Base-by-base conservation (phyloP, 2,797 vertebrate genomes). In the Aldrovandia affinis region DNA sequence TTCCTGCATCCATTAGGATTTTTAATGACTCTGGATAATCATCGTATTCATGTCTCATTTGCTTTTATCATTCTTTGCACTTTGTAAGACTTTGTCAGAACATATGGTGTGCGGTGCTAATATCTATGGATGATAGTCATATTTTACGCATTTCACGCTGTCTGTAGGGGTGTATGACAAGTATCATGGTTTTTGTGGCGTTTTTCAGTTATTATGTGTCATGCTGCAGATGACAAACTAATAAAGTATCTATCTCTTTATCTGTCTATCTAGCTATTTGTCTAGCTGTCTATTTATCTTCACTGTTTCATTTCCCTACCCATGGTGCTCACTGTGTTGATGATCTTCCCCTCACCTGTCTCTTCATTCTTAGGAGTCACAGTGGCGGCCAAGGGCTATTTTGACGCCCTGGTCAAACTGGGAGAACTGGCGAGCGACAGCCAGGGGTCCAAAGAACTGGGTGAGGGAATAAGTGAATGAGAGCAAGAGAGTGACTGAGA, bases 391-490 rank as follows among this genome's bases (percentile, higher is more conserved):
- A 97, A 97, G 87, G 96, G 96, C 9, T 97, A 97, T 92, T 97
- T 97, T 39, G 96, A 97, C 55, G 93, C 96, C 79, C 92, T 97
- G 88, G 96, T 97, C 88, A 96, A 96, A 92, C 94, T 97, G 0
- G 96, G 96, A 82, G 96, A 97, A 86, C 90, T 97, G 86, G 96
- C 96, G 5, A 96, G 96, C 59, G 96, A 96, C 91, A 96, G 96
- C 91, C 96, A 97, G 91, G 96, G 96, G 83, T 96, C 96, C 79
- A 97, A 96, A 89, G 96, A 97, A 91, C 93, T 97, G 88, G 96
- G 96, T 97, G 92, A 96, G 96, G 89, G 86, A 85, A 85, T 87
- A 89, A 86, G 87, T 86, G 87, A 88, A 90, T 87, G 92, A 84
- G 89, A 83, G 87, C 70, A 88, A 14, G n/a, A 9, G 22, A 55